phyloP scores from a whole-genome alignment of 2,888 invertebrate genomes.

The Tetranychus truncatus region DNA sequence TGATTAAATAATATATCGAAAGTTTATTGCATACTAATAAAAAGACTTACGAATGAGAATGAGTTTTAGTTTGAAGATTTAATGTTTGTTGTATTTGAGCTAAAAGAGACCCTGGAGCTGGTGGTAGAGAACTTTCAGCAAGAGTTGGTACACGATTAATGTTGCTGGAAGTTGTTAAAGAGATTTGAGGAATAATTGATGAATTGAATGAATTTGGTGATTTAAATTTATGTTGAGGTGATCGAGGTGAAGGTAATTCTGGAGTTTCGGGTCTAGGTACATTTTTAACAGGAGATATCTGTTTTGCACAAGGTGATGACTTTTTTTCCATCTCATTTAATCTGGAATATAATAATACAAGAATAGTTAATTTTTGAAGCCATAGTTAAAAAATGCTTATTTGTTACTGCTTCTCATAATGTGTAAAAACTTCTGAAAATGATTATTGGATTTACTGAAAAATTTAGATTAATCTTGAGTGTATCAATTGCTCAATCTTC shows the following conservation, averaged over 20 bases:
- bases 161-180: background rate
- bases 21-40: background rate
- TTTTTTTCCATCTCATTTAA: background rate
- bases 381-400: too few relatives aligned
- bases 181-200: background rate
- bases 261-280: background rate
- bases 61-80: background rate
- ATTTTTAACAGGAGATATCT: background rate
- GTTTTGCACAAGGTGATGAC: background rate
- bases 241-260: background rate
- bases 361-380: too few relatives aligned
- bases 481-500: too few relatives aligned
- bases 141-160: background rate
- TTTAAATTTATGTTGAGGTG: background rate
- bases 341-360: background rate
- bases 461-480: too few relatives aligned
- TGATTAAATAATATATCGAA: background rate
- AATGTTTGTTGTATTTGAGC: conserved; percentile 11
- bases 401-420: too few relatives aligned
- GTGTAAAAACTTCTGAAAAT: too few relatives aligned
- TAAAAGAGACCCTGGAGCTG: conserved; percentile 5
- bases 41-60: background rate
- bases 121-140: background rate
- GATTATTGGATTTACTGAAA: too few relatives aligned
- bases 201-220: background rate